Percentiles rank a stretch among this genome's conserved stretches.
phyloP scores from a whole-genome alignment of 1,140 invertebrate genomes.

The Glossosoma conforme region DNA sequence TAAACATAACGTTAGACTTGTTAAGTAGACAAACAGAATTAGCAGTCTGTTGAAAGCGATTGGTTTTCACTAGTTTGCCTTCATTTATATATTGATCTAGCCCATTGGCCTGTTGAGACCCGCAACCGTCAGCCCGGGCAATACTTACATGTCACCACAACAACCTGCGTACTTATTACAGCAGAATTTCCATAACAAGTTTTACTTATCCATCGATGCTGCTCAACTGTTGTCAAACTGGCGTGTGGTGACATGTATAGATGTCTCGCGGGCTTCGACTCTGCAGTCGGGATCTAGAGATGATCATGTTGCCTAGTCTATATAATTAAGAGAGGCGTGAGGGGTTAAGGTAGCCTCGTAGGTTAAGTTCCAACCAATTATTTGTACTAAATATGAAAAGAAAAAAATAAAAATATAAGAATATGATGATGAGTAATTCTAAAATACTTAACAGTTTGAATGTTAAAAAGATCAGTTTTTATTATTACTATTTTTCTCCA shows the following conservation, averaged over 20 bases:
- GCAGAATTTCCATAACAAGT: no score
- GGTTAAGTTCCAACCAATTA: slow-evolving; percentile 32
- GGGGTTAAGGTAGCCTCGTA: slow-evolving; percentile 18
- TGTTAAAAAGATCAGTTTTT: slow-evolving; percentile 15
- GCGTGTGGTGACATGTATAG: no score
- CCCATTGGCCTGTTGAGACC: neutral
- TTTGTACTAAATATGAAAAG: slow-evolving; percentile 31
- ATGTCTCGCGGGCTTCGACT: no score
- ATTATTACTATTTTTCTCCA: neutral
- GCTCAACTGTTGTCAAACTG: no score
- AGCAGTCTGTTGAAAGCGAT: slow-evolving; percentile 30
- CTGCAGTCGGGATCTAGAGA: slow-evolving; percentile 25
- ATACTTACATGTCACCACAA: no score
- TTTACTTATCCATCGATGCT: no score
- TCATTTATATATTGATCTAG: slow-evolving; percentile 26
- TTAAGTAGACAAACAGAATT: slow-evolving; percentile 26
- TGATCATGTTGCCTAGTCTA: slow-evolving; percentile 31
- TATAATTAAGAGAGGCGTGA: slow-evolving; percentile 23
- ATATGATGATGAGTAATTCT: slow-evolving; percentile 28
- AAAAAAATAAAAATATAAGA: slow-evolving; percentile 23
- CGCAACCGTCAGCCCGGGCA: neutral
- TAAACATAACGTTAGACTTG: slow-evolving; percentile 25
- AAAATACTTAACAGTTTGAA: slow-evolving; percentile 29
- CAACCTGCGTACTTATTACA: no score
- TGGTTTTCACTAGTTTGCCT: slow-evolving; percentile 33